Conservation (phyloP, 2,888 invertebrate genomes). For the Drosophila crucigera region DNA sequence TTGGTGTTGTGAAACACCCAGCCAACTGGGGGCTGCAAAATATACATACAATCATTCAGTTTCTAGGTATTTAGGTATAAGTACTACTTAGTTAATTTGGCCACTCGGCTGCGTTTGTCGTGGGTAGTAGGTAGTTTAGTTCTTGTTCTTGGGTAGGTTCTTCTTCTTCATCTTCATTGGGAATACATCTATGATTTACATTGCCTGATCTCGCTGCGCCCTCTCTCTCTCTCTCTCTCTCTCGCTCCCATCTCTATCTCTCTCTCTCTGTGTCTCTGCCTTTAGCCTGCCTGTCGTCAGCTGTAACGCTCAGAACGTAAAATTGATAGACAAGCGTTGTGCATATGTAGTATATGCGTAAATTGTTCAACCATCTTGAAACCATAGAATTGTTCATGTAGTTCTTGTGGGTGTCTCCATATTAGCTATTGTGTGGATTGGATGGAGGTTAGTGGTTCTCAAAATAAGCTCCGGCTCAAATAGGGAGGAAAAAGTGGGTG, state of each 20-base stretch:
- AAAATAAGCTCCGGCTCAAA: constrained; percentile 67
- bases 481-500: constrained; percentile 26
- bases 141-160: constrained; percentile 68
- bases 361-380: constrained; percentile 72
- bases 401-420: constrained; percentile 45
- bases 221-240: not conserved
- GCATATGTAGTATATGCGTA: constrained; percentile 36
- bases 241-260: not conserved
- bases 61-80: constrained; percentile 61
- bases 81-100: constrained; percentile 76
- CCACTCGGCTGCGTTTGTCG: constrained; percentile 75
- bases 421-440: constrained; percentile 51
- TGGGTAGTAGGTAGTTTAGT: constrained; percentile 62
- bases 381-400: constrained; percentile 74
- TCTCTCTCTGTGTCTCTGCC: constrained; percentile 7
- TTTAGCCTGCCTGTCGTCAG: constrained; percentile 30
- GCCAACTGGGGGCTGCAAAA: constrained; percentile 69
- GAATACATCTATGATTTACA: constrained; percentile 74
- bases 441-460: constrained; percentile 41
- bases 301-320: constrained; percentile 60
- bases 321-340: constrained; percentile 53
- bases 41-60: constrained; percentile 68
- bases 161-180: constrained; percentile 40
- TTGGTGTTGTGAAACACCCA: constrained; percentile 71
- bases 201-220: constrained; percentile 21